Evolutionary conservation across 2,113 vertebrate genomes (phyloP), one percentile per base, ranked within the genome.

Genomic region (Brachyhypopomus gauderio): DNA sequence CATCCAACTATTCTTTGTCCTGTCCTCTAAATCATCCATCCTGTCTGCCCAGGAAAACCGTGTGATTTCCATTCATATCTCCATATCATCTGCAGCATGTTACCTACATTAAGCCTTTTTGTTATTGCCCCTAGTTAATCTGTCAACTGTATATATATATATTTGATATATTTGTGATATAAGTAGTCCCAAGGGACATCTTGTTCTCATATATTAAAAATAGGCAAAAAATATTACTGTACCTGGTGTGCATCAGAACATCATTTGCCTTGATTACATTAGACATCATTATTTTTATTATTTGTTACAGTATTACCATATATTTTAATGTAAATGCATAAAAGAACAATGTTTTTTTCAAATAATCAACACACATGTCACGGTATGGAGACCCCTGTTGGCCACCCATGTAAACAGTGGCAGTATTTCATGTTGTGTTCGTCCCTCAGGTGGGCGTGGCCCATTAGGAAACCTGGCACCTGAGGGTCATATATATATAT

Each of bases 71-170:
- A 8, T 19, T 20, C 19, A 38, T 34, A 69, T 69, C 66, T 69
- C 30, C 20, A 30, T 69, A 36, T 38, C 66, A 36, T 34, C 12
- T 69, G 20, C 62, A 14, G 27, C 34, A 12, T 23, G 67, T 70
- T 64, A 77, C 64, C 56, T 82, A 38, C 64, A 77, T 71, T 62
- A 52, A 52, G 34, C 5, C 19, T 69, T 69, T 56, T 67, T 71
- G 55, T 34, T 71, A 77, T 77, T 72, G 23, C 69, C 71, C 22
- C 19, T 11, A 19, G 58, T 77, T 72, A 77, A 72, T 77, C 64
- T 25, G 11, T 66, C 12, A 14, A 36, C 34, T 23, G 41, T 71
- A 25, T 12, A 62, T 55, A 72, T n/a, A n/a, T n/a, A n/a, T n/a
- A n/a, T n/a, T n/a, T n/a, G n/a, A n/a, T n/a, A n/a, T 23, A 58